Base-by-base conservation (phyloP, 2,888 invertebrate genomes). In the Timema podura region DNA sequence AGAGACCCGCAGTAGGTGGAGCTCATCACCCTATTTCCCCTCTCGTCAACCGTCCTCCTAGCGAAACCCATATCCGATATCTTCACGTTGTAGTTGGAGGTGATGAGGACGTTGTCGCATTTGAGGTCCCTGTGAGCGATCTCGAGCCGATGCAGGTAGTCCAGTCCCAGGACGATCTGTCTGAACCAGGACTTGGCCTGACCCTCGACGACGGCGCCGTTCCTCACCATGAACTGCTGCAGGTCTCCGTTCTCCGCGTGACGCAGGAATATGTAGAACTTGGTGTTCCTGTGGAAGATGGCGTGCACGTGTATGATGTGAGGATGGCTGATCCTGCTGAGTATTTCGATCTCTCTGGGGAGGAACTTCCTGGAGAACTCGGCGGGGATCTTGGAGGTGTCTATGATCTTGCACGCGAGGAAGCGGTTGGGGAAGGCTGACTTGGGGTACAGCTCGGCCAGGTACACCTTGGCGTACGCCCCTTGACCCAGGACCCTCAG, bases 221-320 rank as follows among this genome's bases (percentile, higher is more conserved):
- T 82, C 68, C 82, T 83, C 0, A 84, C 10, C 6, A 73, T 69
- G 30, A 70, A 47, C 13, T 69, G 68, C 47, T 81, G 91, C 65
- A 97, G 81, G 80, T 96, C 95, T 0, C 96, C 96, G 2, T 95
- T 95, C 76, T 89, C 89, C 89, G 96, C 93, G 78, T 93, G 84
- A 78, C 96, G 96, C 68, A 97, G 82, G 0, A 96, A 85, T 75
- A 97, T 92, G 77, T 88, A 96, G 0, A 96, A 88, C 0, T 88
- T 87, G 5, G 89, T 87, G 0, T 85, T 84, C 0, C 89, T 89
- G 76, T 95, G 91, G 67, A 91, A 86, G 59, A 93, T 90, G 78
- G 95, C 92, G 79, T 91, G 88, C 80, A 93, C 89, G 69, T 86
- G 85, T 67, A 96, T 90, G 68, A 96, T 88, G 80, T 91, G 93